Percentiles rank a stretch among this genome's conserved stretches.
These are phyloP conservation scores for Trogon surrucura DNA, from an alignment of 2,113 vertebrate species.

Conservation along the genomic window DNA sequence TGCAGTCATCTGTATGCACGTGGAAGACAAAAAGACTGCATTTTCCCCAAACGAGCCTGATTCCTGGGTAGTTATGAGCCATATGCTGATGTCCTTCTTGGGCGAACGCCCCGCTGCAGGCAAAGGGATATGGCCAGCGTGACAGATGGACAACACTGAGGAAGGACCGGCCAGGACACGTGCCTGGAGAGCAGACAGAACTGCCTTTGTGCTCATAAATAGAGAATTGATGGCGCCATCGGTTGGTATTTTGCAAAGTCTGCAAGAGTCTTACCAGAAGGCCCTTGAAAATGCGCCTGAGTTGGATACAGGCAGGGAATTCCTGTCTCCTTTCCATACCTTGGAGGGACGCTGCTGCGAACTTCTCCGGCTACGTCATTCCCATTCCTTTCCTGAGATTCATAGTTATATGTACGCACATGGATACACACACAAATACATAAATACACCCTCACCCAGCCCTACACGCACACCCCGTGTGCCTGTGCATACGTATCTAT, in stretches of 20 bases:
- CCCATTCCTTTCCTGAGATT: background rate
- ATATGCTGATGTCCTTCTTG: background rate
- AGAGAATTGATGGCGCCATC: background rate
- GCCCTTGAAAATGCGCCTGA: background rate
- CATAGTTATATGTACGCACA: background rate
- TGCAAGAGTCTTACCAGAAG: background rate
- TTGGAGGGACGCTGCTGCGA: background rate
- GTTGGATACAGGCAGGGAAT: background rate
- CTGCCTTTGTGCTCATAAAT: background rate
- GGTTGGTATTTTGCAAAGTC: background rate
- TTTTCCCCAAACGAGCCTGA: background rate
- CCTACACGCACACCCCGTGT: background rate
- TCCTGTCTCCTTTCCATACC: background rate
- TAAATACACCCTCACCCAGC: background rate
- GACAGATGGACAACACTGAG: background rate
- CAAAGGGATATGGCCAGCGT: background rate
- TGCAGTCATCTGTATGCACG: background rate
- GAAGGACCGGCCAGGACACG: background rate
- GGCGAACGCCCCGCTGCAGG: background rate
- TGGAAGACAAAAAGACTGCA: accelerated
- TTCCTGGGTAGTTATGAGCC: background rate
- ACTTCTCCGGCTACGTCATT: background rate
- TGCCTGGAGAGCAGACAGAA: background rate
- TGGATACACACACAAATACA: too few species aligned
- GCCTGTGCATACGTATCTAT: background rate